phyloP scores from a whole-genome alignment of 2,888 invertebrate species.

The Melangyna quadrimaculata region DNA sequence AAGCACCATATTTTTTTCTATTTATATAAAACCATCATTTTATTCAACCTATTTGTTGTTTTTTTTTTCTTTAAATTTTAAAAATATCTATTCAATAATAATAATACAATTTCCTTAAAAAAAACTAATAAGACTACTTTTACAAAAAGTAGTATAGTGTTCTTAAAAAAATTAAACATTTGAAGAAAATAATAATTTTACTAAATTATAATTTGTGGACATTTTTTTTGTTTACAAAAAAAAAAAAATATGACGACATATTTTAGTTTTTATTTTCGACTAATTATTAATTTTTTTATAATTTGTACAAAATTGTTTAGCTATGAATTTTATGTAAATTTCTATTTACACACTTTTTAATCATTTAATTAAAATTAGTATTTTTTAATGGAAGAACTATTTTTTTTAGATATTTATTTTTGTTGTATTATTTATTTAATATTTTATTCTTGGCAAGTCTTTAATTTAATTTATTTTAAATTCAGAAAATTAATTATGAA shows the following conservation, averaged over 20 bases:
- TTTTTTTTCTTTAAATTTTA: slow-evolving; percentile 34
- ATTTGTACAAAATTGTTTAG: slow-evolving; percentile 54
- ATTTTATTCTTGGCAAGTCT: slow-evolving; percentile 61
- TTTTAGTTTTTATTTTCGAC: neutral
- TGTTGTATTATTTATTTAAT: neutral
- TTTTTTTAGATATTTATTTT: slow-evolving; percentile 2
- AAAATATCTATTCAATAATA: slow-evolving; percentile 38
- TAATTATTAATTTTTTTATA: slow-evolving; percentile 14
- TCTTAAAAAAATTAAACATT: slow-evolving; percentile 20
- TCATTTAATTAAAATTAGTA: slow-evolving; percentile 13
- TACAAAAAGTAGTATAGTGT: slow-evolving; percentile 72
- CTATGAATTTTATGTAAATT: slow-evolving; percentile 11
- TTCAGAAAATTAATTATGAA: slow-evolving; percentile 22
- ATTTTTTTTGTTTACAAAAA: slow-evolving; percentile 8
- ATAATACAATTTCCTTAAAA: slow-evolving; percentile 66
- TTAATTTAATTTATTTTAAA: slow-evolving; percentile 24
- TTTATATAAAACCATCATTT: slow-evolving; percentile 61
- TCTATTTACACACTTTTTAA: slow-evolving; percentile 28
- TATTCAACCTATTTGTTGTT: slow-evolving; percentile 56
- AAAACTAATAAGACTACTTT: slow-evolving; percentile 71
- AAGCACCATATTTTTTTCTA: neutral
- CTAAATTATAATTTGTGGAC: slow-evolving; percentile 66
- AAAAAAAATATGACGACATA: slow-evolving; percentile 15
- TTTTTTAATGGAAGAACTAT: slow-evolving; percentile 60
- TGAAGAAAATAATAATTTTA: slow-evolving; percentile 64